phyloP scores from a whole-genome alignment of 2,113 vertebrate species.

The Cyanoramphus novaezelandiae region DNA sequence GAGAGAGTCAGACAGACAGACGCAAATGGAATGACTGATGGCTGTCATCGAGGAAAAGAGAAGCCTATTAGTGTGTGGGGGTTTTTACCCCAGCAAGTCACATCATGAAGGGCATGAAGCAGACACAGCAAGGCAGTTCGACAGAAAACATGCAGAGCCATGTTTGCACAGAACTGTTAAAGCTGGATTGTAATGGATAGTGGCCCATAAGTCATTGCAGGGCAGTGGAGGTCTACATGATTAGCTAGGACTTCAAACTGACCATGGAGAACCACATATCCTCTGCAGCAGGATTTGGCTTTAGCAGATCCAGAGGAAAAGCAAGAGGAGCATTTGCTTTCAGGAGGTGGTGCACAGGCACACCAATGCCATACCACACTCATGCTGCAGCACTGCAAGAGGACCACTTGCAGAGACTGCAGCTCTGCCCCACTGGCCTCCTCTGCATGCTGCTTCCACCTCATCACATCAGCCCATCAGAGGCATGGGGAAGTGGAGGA shows the following conservation, averaged over 20 bases:
- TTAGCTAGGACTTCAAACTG: background rate
- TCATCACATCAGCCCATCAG: background rate
- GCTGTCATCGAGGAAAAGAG: background rate
- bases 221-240: rapidly evolving
- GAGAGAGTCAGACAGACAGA: conserved; percentile 40
- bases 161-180: background rate
- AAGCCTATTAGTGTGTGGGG: background rate
- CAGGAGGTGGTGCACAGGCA: background rate
- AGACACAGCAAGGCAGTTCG: background rate
- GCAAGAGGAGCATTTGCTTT: background rate
- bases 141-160: background rate
- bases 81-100: background rate
- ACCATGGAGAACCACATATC: background rate
- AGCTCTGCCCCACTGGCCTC: background rate
- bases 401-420: background rate
- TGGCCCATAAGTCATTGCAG: background rate
- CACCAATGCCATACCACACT: background rate
- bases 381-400: background rate
- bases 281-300: background rate
- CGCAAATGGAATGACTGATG: background rate
- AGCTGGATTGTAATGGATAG: background rate
- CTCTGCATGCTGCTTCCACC: background rate
- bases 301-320: background rate
- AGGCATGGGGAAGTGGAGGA: background rate
- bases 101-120: background rate